Percentiles rank a stretch among this genome's conserved stretches.
Conservation (phyloP, 2,113 vertebrate genomes). For the Neogale vison region DNA sequence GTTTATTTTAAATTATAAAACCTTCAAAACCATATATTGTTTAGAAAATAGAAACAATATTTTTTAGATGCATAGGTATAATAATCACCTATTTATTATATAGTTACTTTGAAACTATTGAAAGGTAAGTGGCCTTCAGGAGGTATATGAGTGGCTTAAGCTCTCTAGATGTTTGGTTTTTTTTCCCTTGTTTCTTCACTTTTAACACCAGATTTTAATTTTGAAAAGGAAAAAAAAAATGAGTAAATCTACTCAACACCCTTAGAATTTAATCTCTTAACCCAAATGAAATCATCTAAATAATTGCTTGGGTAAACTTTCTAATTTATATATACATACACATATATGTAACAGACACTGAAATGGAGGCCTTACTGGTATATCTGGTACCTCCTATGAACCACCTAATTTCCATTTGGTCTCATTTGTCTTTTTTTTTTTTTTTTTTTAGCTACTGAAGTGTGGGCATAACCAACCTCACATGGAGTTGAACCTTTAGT, state of each 20-base stretch:
- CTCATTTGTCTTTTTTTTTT: background rate
- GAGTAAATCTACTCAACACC: background rate
- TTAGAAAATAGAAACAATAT: background rate
- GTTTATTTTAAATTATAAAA: background rate
- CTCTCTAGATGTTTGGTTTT: background rate
- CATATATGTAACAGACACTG: background rate
- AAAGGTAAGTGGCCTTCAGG: background rate
- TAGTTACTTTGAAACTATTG: background rate
- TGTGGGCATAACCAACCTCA: background rate
- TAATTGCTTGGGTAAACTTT: background rate
- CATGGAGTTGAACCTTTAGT: accelerated
- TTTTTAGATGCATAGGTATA: background rate
- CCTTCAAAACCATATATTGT: background rate
- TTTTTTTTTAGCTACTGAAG: background rate
- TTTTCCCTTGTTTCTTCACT: background rate
- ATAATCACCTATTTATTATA: background rate
- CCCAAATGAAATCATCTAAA: background rate
- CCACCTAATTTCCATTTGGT: background rate
- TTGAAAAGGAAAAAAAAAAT: background rate
- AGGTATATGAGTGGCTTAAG: background rate
- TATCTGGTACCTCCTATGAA: accelerated
- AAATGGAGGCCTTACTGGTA: background rate
- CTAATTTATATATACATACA: background rate
- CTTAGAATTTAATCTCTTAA: background rate
- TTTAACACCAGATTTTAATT: background rate